A percentile compares a stretch with the other conserved stretches of the same genome.
phyloP scores from a whole-genome alignment of 2,888 invertebrate species.

The Drosophila dives region DNA sequence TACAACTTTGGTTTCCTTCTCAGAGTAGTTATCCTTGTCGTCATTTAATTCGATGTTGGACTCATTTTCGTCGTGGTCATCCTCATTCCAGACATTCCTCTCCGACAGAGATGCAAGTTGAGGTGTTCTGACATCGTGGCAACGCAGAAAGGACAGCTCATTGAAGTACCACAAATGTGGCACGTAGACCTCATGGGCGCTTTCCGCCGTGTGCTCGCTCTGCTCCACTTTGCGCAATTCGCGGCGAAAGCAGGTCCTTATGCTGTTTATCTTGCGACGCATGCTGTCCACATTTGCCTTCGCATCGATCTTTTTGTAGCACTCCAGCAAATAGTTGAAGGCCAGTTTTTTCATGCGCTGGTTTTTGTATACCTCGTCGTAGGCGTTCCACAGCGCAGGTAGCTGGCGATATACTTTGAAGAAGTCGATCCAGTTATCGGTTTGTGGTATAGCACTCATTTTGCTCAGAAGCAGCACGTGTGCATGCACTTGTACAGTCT shows the following conservation, averaged over 20 bases:
- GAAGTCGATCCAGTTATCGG: constrained; percentile 38
- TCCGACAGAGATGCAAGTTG: neutral
- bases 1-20: constrained; percentile 28
- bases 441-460: constrained; percentile 43
- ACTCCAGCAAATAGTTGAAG: constrained; percentile 22
- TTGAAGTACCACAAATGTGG: constrained; percentile 53
- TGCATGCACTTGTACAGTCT: constrained; percentile 8
- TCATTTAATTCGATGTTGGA: neutral
- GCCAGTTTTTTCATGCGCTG: constrained; percentile 6
- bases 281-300: constrained; percentile 44
- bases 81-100: constrained; percentile 2
- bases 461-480: neutral
- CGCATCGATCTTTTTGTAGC: constrained; percentile 40
- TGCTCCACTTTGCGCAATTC: constrained; percentile 54
- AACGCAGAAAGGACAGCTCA: constrained; percentile 36
- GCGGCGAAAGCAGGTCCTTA: constrained; percentile 50
- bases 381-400: constrained; percentile 43
- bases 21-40: constrained; percentile 2
- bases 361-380: constrained; percentile 39
- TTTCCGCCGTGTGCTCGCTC: constrained; percentile 21
- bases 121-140: neutral
- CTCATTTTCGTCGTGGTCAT: neutral
- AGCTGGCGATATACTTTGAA: constrained; percentile 35
- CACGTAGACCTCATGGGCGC: constrained; percentile 26
- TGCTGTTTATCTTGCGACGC: constrained; percentile 47